These are phyloP conservation scores for Brachyhypopomus occidentalis DNA, from an alignment of 2,113 vertebrate genomes.

Conservation along the genomic window DNA sequence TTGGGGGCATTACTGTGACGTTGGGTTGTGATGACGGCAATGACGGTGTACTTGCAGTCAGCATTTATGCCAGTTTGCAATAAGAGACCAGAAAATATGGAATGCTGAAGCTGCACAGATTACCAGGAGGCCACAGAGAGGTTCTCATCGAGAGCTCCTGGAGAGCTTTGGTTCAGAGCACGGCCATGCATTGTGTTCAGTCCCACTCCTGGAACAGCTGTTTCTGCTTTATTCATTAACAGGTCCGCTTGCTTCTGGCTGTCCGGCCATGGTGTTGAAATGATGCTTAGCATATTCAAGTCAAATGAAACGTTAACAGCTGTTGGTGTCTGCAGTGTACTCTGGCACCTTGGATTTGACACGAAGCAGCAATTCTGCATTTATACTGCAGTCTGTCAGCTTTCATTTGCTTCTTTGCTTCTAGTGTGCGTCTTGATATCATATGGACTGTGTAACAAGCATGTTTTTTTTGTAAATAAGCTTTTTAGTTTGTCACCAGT, in stretches of 20 bases:
- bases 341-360: neutral
- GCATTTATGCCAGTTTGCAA: too few species aligned
- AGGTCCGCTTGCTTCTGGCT: neutral
- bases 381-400: too few species aligned
- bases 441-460: neutral
- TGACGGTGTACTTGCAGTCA: too few species aligned
- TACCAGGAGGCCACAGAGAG: too few species aligned
- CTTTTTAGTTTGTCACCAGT: neutral
- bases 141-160: too few species aligned
- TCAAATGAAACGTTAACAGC: slow-evolving; percentile 25
- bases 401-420: too few species aligned
- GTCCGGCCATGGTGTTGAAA: neutral
- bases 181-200: neutral
- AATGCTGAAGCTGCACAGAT: too few species aligned
- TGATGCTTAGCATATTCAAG: neutral
- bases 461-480: neutral
- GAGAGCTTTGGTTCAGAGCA: too few species aligned
- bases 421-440: too few species aligned
- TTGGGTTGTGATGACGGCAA: too few species aligned
- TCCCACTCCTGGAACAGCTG: neutral
- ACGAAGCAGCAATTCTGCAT: neutral
- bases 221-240: slow-evolving; percentile 10
- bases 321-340: neutral
- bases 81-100: too few species aligned
- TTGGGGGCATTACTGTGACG: too few species aligned